Conservation (phyloP, 2,888 invertebrate species). For the Coelogynopora nodosa region DNA sequence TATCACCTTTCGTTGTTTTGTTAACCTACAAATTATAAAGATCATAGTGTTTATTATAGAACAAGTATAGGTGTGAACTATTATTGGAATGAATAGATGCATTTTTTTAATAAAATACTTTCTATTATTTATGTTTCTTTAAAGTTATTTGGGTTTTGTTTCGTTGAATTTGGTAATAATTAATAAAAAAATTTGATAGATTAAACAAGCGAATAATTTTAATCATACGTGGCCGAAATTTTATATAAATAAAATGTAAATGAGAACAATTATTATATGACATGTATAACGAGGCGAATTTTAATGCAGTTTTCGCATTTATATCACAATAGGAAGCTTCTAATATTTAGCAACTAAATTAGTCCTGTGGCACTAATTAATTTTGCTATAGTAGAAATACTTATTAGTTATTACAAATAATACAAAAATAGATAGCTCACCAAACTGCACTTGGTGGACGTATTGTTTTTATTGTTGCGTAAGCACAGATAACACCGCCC, state of each 20-base stretch:
- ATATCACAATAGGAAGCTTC: not conserved
- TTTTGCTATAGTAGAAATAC: constrained; percentile 20
- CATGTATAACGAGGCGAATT: not conserved
- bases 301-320: constrained; percentile 9
- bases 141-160: no score
- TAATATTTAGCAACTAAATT: not conserved
- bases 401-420: constrained; percentile 14
- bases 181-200: no score
- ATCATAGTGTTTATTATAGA: no score
- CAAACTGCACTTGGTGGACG: not conserved
- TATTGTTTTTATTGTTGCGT: not conserved
- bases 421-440: constrained; percentile 9
- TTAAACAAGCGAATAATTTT: no score
- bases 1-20: no score
- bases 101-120: no score
- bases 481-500: not conserved
- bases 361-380: constrained; percentile 13
- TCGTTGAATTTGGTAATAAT: no score
- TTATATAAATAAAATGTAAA: not conserved
- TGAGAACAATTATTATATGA: not conserved
- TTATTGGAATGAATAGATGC: no score
- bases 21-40: no score
- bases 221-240: no score
- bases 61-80: no score
- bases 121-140: no score